Conservation (phyloP, 2,888 invertebrate species). For the Dolichomitus sp. region DNA sequence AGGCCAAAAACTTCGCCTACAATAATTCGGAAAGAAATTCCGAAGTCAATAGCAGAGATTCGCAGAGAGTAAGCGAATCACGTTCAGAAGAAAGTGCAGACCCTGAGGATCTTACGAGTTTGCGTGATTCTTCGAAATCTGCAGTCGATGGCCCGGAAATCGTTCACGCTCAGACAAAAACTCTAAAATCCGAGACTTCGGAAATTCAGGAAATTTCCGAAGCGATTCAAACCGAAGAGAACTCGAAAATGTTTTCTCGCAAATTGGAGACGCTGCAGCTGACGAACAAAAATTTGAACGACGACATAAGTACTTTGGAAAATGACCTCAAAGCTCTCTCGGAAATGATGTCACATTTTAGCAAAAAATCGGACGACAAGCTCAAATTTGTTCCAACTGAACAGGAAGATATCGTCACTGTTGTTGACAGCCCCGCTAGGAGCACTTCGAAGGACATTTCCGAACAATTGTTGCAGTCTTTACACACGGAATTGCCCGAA, state of each 20-base stretch:
- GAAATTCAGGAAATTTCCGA: slow-evolving; percentile 42
- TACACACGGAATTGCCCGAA: slow-evolving; percentile 48
- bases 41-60: slow-evolving; percentile 39
- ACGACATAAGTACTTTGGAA: slow-evolving; percentile 82
- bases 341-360: slow-evolving; percentile 82
- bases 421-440: slow-evolving; percentile 59
- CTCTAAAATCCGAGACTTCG: slow-evolving; percentile 18
- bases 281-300: slow-evolving; percentile 81
- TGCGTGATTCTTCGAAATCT: not conserved
- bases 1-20: slow-evolving; percentile 62
- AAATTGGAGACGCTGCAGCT: slow-evolving; percentile 79
- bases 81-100: slow-evolving; percentile 47
- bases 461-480: slow-evolving; percentile 72
- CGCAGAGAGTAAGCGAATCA: slow-evolving; percentile 41
- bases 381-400: slow-evolving; percentile 62
- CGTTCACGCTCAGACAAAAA: slow-evolving; percentile 16
- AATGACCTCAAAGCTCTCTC: slow-evolving; percentile 82
- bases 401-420: slow-evolving; percentile 21
- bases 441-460: slow-evolving; percentile 78
- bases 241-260: slow-evolving; percentile 71
- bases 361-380: slow-evolving; percentile 79
- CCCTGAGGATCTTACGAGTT: slow-evolving; percentile 14
- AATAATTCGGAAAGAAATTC: slow-evolving; percentile 58
- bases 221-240: slow-evolving; percentile 46
- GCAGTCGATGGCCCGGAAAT: slow-evolving; percentile 32